Evolutionary conservation across 1,140 invertebrate genomes (phyloP), one percentile per base, ranked within the genome.

Genomic region (Ruditapes philippinarum): DNA sequence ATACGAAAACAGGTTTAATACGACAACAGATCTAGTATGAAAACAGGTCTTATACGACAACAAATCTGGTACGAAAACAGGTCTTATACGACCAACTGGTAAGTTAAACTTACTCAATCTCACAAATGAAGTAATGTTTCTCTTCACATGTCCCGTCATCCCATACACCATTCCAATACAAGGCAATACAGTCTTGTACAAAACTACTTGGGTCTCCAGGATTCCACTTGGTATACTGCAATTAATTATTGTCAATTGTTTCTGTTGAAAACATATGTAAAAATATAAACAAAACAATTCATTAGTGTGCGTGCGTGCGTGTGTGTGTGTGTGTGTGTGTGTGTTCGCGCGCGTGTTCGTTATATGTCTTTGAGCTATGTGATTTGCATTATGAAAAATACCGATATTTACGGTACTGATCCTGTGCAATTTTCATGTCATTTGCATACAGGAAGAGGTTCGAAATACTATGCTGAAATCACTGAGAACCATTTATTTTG

Each of bases 81-180:
- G 42, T 45, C 14, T 45, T 45, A 45, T 45, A 45, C 5, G 5
- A 5, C 42, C 5, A 14, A 5, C 14, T 45, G 42, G 5, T 45
- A 45, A 45, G 42, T 7, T 45, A 5, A 7, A 60, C 33, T 68
- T 83, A 85, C 82, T 85, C 62, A 17, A 85, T 85, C 68, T 79
- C 85, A 45, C 85, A 88, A 38, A 88, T 65, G 33, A 78, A 88
- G 42, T 78, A 45, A 45, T 78, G 85, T 68, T 88, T 38, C 11
- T 57, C 33, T 40, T 76, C 85, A 31, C 85, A 88, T 12, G 19
- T 68, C 17, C 60, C 74, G 25, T 88, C 85, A 42, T 80, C 76
- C 85, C 76, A 80, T 40, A n/a, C 17, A 51, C 74, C 85, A 9
- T 60, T 31, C 19, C 54, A 28, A 33, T 79, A 79, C 28, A 88